A percentile compares a stretch with the other conserved stretches of the same genome.
These are phyloP conservation scores for Tenebrosternarchus preto DNA, from an alignment of 2,113 vertebrate species.

Conservation along the genomic window DNA sequence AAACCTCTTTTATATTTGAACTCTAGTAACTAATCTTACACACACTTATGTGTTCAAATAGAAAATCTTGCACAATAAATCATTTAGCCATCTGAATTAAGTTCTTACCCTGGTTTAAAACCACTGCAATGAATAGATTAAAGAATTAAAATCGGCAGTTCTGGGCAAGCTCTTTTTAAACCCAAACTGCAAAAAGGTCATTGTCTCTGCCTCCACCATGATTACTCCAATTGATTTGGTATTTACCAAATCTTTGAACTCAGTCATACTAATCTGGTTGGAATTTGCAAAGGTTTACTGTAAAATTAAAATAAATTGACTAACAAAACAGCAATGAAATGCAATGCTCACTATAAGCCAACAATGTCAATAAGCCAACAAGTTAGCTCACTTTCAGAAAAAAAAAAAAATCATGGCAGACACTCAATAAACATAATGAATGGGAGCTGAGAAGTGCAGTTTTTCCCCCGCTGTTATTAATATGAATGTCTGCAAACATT, in stretches of 20 bases:
- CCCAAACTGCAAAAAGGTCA: not conserved
- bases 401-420: slow-evolving; percentile 28
- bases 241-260: slow-evolving; percentile 3
- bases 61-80: too few species aligned
- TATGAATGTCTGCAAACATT: slow-evolving; percentile 40
- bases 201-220: not conserved
- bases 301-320: slow-evolving; percentile 26
- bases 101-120: too few species aligned
- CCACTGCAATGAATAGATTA: too few species aligned
- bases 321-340: not conserved
- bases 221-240: not conserved
- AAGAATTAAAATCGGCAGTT: too few species aligned
- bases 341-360: not conserved
- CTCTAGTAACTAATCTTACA: too few species aligned
- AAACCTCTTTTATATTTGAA: too few species aligned
- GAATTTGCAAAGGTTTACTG: not conserved
- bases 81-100: too few species aligned
- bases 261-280: slow-evolving; percentile 29
- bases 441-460: slow-evolving; percentile 19
- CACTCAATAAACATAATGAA: slow-evolving; percentile 46
- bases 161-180: not conserved
- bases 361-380: slow-evolving; percentile 31
- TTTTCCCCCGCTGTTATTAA: slow-evolving; percentile 42
- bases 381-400: slow-evolving; percentile 11
- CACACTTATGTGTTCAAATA: too few species aligned